These are phyloP conservation scores for Aphis craccivora DNA, from an alignment of 1,140 invertebrate genomes.

Conservation along the genomic window DNA sequence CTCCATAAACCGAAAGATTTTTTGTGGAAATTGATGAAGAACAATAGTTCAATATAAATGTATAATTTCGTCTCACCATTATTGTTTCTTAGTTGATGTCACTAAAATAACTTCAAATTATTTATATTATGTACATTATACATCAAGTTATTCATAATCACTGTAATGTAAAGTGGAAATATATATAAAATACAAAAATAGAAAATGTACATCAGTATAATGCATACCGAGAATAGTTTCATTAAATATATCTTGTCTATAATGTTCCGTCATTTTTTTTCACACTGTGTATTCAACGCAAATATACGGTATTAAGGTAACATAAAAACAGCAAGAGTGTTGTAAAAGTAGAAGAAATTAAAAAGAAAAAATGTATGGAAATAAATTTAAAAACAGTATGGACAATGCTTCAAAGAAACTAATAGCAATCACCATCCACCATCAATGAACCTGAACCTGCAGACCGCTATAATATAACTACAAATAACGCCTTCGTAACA, in stretches of 20 bases:
- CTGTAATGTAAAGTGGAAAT: not conserved
- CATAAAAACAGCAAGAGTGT: not conserved
- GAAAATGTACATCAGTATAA: not conserved
- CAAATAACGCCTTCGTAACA: not conserved
- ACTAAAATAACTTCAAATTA: not conserved
- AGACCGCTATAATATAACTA: not conserved
- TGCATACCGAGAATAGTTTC: not conserved
- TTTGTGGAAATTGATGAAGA: not conserved
- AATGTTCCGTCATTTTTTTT: not conserved
- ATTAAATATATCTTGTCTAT: not conserved
- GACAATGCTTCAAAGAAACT: not conserved
- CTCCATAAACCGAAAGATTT: not conserved
- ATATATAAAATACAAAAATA: not conserved
- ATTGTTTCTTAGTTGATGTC: not conserved
- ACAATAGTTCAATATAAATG: not conserved
- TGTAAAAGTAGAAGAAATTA: not conserved
- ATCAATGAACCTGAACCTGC: not conserved
- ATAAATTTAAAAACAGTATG: not conserved
- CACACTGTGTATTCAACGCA: not conserved
- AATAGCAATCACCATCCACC: not conserved
- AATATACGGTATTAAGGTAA: not conserved
- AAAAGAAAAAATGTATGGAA: not conserved
- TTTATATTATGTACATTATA: not conserved
- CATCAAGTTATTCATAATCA: not conserved
- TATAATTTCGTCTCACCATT: not conserved